Evolutionary conservation across 2,797 vertebrate species (phyloP).

Genomic region (Pantherophis vulpinus): DNA sequence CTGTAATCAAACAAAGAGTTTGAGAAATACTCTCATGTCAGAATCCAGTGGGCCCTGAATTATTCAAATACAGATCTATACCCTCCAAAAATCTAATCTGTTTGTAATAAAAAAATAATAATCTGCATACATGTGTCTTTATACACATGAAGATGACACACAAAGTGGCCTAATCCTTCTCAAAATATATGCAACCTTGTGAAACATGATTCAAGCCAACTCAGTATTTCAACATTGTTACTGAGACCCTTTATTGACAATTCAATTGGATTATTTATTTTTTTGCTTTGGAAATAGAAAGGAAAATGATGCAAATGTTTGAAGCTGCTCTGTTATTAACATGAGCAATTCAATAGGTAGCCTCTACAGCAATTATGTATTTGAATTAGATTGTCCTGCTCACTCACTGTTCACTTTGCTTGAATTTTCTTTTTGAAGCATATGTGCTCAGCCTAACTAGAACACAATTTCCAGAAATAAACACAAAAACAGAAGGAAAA

Average conservation of each 20-base stretch:
- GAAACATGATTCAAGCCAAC: not conserved
- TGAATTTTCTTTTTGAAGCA: not conserved
- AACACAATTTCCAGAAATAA: conserved; percentile 52
- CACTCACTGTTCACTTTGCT: no score
- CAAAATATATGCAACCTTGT: conserved; percentile 15
- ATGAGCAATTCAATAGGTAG: not conserved
- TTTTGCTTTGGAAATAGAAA: not conserved
- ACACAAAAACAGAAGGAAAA: conserved; percentile 33
- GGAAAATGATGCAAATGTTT: not conserved
- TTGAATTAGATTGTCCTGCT: not conserved
- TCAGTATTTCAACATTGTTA: not conserved
- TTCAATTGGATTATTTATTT: not conserved
- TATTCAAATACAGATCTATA: not conserved
- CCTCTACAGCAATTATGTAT: not conserved
- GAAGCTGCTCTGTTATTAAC: not conserved
- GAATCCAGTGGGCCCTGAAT: not conserved
- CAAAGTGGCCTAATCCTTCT: not conserved
- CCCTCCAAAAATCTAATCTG: not conserved
- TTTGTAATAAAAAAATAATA: not conserved
- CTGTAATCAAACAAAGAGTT: not conserved
- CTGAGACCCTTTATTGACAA: not conserved
- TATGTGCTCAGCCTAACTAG: not conserved
- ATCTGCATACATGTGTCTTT: not conserved
- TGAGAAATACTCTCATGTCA: not conserved
- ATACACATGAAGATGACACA: not conserved